Conservation (phyloP, 2,888 invertebrate species). For the Onchidella celtica region DNA sequence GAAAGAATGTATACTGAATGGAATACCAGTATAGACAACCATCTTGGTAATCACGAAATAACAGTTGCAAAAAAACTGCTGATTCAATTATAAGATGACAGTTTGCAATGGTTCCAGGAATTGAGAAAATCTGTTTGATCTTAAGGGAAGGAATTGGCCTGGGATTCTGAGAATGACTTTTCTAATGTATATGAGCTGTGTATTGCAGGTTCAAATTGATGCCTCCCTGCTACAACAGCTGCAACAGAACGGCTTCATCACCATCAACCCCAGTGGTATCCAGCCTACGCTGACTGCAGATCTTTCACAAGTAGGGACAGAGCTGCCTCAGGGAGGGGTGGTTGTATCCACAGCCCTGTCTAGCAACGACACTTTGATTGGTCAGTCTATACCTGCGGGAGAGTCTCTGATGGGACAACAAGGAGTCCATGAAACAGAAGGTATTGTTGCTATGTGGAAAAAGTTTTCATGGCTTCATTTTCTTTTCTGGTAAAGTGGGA, state of each 20-base stretch:
- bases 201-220: constrained; percentile 79
- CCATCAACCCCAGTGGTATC: constrained; percentile 73
- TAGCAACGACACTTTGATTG: constrained; percentile 5
- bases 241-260: constrained; percentile 79
- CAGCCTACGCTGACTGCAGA: constrained; percentile 47
- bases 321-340: constrained; percentile 23
- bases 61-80: too few relatives aligned
- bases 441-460: not conserved
- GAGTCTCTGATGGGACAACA: constrained; percentile 28
- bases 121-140: too few relatives aligned
- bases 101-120: too few relatives aligned
- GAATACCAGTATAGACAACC: too few relatives aligned
- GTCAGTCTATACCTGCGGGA: not conserved
- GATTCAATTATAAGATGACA: too few relatives aligned
- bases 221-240: constrained; percentile 81
- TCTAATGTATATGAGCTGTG: too few relatives aligned
- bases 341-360: constrained; percentile 7
- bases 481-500: too few relatives aligned
- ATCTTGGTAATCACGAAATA: too few relatives aligned
- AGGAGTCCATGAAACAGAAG: constrained; percentile 23
- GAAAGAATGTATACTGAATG: too few relatives aligned
- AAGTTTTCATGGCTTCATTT: not conserved
- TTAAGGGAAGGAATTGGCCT: too few relatives aligned
- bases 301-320: constrained; percentile 38
- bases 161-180: too few relatives aligned